phyloP scores from a whole-genome alignment of 2,888 invertebrate genomes.

The Hydriomena furcata region DNA sequence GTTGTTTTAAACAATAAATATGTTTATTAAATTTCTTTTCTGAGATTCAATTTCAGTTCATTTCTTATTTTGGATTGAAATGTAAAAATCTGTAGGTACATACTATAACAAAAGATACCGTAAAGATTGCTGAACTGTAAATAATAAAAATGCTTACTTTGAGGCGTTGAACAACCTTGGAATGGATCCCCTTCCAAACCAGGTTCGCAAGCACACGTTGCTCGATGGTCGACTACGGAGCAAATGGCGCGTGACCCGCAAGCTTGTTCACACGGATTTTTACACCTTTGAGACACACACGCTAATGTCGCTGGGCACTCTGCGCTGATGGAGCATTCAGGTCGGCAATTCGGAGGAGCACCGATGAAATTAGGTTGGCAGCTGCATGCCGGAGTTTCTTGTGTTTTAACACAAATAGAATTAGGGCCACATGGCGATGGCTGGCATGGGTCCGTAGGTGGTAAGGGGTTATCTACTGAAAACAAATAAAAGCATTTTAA shows the following conservation, averaged over 20 bases:
- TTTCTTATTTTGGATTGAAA: background rate
- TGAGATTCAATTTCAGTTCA: background rate
- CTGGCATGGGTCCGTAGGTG: constrained; percentile 81
- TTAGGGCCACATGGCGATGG: constrained; percentile 88
- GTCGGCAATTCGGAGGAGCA: constrained; percentile 86
- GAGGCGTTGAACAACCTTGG: constrained; percentile 75
- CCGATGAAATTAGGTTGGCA: constrained; percentile 86
- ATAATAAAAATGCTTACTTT: constrained; percentile 57
- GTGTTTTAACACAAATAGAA: constrained; percentile 85
- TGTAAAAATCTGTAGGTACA: constrained; percentile 10
- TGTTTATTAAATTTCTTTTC: background rate
- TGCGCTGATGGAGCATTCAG: constrained; percentile 87
- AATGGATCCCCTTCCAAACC: constrained; percentile 86
- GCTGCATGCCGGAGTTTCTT: constrained; percentile 85
- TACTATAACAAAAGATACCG: constrained; percentile 5
- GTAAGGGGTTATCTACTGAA: constrained; percentile 52
- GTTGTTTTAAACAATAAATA: background rate
- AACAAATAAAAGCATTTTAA: constrained; percentile 13
- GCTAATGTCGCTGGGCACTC: constrained; percentile 87
- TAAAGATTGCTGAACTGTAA: background rate
- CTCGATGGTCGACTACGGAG: constrained; percentile 85
- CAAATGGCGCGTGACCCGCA: constrained; percentile 85
- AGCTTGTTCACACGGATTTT: constrained; percentile 87
- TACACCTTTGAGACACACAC: constrained; percentile 85
- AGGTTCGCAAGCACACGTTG: constrained; percentile 85